Conservation (phyloP, 2,113 vertebrate genomes). For the Trichechus manatus region DNA sequence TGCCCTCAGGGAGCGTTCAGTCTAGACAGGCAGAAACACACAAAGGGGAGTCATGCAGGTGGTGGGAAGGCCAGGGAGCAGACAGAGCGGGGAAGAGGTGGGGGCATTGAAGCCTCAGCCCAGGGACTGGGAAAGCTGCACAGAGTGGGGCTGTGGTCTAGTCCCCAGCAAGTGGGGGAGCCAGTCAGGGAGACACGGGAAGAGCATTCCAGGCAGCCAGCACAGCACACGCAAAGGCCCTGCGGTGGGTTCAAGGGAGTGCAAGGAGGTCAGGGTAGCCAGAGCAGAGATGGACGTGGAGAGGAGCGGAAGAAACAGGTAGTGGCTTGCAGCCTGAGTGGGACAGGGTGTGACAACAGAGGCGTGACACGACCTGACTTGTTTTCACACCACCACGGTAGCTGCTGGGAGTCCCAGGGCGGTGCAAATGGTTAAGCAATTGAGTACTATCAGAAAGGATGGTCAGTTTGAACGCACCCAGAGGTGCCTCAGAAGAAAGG, state of each 20-base stretch:
- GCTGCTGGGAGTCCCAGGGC: not conserved
- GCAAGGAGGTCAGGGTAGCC: not conserved
- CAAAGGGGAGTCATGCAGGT: rapidly evolving
- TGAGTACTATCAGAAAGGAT: not conserved
- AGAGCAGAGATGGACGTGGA: no score
- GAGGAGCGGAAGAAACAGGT: not conserved
- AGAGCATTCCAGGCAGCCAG: rapidly evolving
- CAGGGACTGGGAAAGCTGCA: not conserved
- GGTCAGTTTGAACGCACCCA: no score
- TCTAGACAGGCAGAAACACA: not conserved
- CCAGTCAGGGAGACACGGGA: not conserved
- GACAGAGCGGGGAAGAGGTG: not conserved
- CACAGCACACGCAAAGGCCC: not conserved
- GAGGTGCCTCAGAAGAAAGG: not conserved
- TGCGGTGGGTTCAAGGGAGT: rapidly evolving
- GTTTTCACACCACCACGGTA: rapidly evolving
- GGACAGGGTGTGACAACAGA: rapidly evolving
- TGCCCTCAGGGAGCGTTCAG: not conserved
- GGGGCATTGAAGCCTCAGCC: rapidly evolving
- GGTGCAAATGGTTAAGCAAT: not conserved
- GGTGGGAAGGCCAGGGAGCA: rapidly evolving
- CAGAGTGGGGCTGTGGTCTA: not conserved
- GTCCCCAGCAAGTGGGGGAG: not conserved
- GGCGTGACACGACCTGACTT: not conserved
- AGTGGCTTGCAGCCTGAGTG: rapidly evolving